Evolutionary conservation across 2,888 invertebrate species (phyloP), one percentile per base, ranked within the genome.

Genomic region (Eilema caniola): DNA sequence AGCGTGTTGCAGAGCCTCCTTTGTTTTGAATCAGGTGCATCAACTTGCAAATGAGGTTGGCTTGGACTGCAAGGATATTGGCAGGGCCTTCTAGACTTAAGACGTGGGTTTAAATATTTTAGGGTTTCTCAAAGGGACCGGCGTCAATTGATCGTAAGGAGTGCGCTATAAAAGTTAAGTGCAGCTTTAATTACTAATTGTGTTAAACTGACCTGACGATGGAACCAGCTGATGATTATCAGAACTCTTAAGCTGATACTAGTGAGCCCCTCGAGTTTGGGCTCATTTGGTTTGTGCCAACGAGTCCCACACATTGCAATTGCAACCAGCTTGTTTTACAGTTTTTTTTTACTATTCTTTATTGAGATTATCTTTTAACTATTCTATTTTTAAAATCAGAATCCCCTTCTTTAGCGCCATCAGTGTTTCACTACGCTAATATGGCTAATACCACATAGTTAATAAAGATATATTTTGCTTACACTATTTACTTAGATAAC

Each of bases 401-500:
- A 47, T 20, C 47, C 47, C 20, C 47, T 47, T 41, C 37, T 41
- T 47, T 47, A 47, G 47, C 53, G n/a, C 53, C 53, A 53, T 10
- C 53, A 8, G 0, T n/a, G 10, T 53, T 10, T 47, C 20, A 53
- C 8, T 53, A n/a, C 8, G 53, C 53, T 53, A 53, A 10, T 53
- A 53, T 53, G 8, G 53, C 10, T 53, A n/a, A 53, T 7, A 53
- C 10, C n/a, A n/a, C 53, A 53, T 53, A 2, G n/a, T 3, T n/a
- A 23, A 28, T 14, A 61, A 61, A 31, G 62, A 33, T 33, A 8
- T 62, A 24, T 24, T 37, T 53, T 53, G 53, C n/a, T 53, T 53
- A 16, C 8, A 53, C n/a, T 23, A 62, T 23, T 37, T 24, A 24
- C 28, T 25, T 20, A 72, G 72, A 75, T 78, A 79, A 74, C 67